Evolutionary conservation across 2,797 vertebrate species (phyloP).

Genomic region (Harpagifer antarcticus): DNA sequence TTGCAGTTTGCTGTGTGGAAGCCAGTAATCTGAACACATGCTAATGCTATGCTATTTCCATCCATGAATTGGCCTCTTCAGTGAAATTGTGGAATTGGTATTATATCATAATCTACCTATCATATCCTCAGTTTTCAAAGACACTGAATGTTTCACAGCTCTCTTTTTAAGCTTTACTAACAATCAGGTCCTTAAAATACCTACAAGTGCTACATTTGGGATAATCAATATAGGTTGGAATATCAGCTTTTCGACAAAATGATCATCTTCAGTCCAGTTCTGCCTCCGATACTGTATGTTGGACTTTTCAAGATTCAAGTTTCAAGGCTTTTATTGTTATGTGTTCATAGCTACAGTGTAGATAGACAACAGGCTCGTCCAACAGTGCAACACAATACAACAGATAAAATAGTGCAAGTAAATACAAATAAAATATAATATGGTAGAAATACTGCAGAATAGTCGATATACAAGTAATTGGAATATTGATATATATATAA

Average conservation of each 20-base stretch:
- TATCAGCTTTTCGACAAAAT: background rate
- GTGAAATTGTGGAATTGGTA: background rate
- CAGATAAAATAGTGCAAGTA: too few species aligned
- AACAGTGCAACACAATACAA: too few species aligned
- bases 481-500: too few species aligned
- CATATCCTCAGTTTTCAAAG: background rate
- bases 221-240: slow-evolving; percentile 1
- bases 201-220: background rate
- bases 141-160: background rate
- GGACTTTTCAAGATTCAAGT: slow-evolving; percentile 16
- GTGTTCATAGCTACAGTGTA: too few species aligned
- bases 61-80: background rate
- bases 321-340: too few species aligned
- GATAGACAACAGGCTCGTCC: too few species aligned
- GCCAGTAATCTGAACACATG: background rate
- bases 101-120: background rate
- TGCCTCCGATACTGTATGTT: background rate
- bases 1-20: too few species aligned
- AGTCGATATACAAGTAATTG: too few species aligned
- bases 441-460: too few species aligned
- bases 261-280: background rate
- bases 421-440: too few species aligned
- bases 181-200: background rate
- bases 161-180: background rate
- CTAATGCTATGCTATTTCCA: background rate